Evolutionary conservation across 2,888 invertebrate genomes (phyloP).

Genomic region (Troilus luridus): DNA sequence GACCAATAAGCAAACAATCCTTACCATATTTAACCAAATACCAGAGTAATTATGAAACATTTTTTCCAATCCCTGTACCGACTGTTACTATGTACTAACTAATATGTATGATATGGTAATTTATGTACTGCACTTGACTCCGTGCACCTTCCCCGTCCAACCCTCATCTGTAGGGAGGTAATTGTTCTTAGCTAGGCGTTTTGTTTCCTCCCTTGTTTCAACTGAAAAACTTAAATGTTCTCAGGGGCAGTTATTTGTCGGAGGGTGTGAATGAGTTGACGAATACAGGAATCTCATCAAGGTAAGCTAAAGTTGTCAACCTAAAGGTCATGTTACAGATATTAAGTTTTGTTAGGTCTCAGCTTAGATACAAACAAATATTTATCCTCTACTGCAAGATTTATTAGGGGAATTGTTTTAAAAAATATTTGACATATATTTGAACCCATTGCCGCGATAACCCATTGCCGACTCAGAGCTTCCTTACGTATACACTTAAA

Average conservation of each 20-base stretch:
- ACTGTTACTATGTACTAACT: not conserved
- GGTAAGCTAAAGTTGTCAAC: not conserved
- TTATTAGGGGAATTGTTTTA: too few species aligned
- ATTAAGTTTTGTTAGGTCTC: too few species aligned
- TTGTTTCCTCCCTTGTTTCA: constrained; percentile 47
- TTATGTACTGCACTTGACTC: constrained; percentile 50
- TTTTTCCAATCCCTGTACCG: too few species aligned
- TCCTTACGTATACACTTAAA: too few species aligned
- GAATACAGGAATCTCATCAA: not conserved
- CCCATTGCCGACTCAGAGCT: too few species aligned
- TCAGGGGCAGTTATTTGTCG: constrained; percentile 24
- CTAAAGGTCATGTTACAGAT: not conserved
- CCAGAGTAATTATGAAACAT: too few species aligned
- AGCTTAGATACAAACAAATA: too few species aligned
- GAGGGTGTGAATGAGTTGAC: not conserved
- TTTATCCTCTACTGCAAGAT: too few species aligned
- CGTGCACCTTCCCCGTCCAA: not conserved
- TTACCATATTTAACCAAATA: too few species aligned
- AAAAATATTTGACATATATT: too few species aligned
- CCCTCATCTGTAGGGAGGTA: not conserved
- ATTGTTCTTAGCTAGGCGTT: constrained; percentile 18
- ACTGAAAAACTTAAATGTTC: constrained; percentile 25
- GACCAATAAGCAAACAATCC: too few species aligned
- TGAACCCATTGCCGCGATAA: too few species aligned
- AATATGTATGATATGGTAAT: constrained; percentile 34